phyloP scores from a whole-genome alignment of 2,797 vertebrate species.

The Synanceia verrucosa region DNA sequence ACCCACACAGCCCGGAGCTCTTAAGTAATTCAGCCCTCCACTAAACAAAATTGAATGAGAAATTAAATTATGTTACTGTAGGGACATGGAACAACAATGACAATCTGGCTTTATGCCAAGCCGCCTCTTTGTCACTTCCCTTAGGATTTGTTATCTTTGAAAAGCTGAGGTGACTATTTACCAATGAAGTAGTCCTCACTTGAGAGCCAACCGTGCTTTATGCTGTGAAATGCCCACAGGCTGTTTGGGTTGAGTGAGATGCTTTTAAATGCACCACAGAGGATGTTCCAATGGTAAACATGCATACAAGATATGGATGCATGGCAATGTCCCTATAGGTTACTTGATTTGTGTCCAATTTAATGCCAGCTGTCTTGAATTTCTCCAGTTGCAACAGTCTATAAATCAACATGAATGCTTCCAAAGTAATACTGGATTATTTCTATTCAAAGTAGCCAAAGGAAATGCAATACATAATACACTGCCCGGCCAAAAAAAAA shows the following conservation, averaged over 20 bases:
- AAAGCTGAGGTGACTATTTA: conserved; percentile 47
- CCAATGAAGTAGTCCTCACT: conserved; percentile 46
- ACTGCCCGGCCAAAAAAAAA: too few relatives aligned
- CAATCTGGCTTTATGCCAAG: conserved; percentile 34
- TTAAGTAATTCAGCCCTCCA: conserved; percentile 66
- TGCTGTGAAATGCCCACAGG: conserved; percentile 34
- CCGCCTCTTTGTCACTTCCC: conserved; percentile 34
- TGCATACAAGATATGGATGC: conserved; percentile 9
- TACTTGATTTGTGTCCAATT: neutral
- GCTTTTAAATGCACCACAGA: conserved; percentile 42
- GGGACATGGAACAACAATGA: conserved; percentile 59
- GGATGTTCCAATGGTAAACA: conserved; percentile 40
- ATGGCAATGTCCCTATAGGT: neutral
- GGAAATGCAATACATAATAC: neutral
- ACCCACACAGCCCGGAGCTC: conserved; percentile 46
- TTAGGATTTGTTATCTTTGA: conserved; percentile 34
- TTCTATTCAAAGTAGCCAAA: neutral
- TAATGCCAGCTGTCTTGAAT: neutral
- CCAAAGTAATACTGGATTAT: neutral
- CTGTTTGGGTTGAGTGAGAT: conserved; percentile 41
- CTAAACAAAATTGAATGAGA: conserved; percentile 42
- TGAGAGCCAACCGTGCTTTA: conserved; percentile 38
- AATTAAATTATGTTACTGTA: conserved; percentile 72
- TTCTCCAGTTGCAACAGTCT: neutral
- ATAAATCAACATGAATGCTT: neutral